Evolutionary conservation across 1,140 invertebrate genomes (phyloP), one percentile per base, ranked within the genome.

Genomic region (Heliconius melpomene): DNA sequence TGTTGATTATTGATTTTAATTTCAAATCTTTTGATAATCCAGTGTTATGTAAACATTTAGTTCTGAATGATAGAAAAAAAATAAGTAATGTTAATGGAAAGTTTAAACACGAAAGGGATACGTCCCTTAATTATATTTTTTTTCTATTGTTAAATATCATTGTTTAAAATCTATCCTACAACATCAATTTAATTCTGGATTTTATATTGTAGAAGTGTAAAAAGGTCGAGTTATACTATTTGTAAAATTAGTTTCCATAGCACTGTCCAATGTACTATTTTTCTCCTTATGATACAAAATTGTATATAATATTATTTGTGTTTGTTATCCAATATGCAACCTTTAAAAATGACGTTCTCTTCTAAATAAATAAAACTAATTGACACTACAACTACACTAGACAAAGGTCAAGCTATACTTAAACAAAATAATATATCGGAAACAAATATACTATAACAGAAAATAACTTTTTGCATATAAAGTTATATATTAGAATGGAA

Each of bases 231-330:
- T 46, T 3, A 46, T 46, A 46, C 13, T 46, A 46, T 46, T 46
- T 16, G 29, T 26, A 26, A 11, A 29, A 66, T 66, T 13, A 13
- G 26, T 66, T 66, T 66, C 16, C 60, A 5, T 66, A 66, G 18
- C n/a, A 66, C 60, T 66, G 60, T 23, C 26, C 26, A 29, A 66
- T 66, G 23, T 11, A 66, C 23, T 66, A 26, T 66, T 29, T 66
- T 66, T 29, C 26, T 13, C 23, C 13, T 26, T 29, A 66, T 23
- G 1, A 16, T 5, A 46, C 40, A 13, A 16, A 13, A 66, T 6
- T 66, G 60, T 66, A 66, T 66, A 66, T 66, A 66, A 60, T 60
- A 13, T 23, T 60, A 60, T 60, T 57, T 23, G 16, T 60, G 16
- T 66, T 29, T 29, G 13, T 16, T 66, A 29, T 66, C 60, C 60